Evolutionary conservation across 2,888 invertebrate species (phyloP).

Genomic region (Drosophila melanosoma): DNA sequence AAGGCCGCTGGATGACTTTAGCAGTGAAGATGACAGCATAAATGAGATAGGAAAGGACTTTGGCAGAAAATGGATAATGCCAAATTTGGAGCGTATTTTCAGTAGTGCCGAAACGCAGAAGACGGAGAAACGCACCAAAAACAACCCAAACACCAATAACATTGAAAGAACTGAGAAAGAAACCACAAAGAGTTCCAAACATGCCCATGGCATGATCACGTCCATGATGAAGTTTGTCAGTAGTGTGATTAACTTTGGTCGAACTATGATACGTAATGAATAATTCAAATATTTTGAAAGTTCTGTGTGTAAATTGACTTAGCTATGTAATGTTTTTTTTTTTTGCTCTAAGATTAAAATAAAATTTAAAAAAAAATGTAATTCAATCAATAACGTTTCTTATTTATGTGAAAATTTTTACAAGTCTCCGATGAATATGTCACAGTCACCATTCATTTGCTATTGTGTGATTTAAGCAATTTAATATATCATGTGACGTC

Average conservation of each 20-base stretch:
- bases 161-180: conserved; percentile 8
- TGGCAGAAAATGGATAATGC: conserved; percentile 38
- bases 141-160: conserved; percentile 35
- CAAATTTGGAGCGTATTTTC: conserved; percentile 58
- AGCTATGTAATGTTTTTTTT: background rate
- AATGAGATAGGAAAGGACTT: conserved; percentile 60
- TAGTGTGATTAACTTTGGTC: conserved; percentile 54
- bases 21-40: conserved; percentile 59
- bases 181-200: conserved; percentile 61
- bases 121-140: background rate
- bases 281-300: conserved; percentile 1
- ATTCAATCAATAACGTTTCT: background rate
- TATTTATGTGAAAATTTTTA: background rate
- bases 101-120: conserved; percentile 55
- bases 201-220: conserved; percentile 70
- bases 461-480: background rate
- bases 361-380: background rate
- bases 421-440: conserved; percentile 15
- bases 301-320: too few species aligned
- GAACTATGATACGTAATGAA: conserved; percentile 50
- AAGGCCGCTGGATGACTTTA: conserved; percentile 28
- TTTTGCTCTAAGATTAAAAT: background rate
- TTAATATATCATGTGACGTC: conserved; percentile 18
- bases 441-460: conserved; percentile 1
- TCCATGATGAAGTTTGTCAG: conserved; percentile 67